Percentiles rank a stretch among this genome's conserved stretches.
Evolutionary conservation across 2,113 vertebrate species (phyloP).

Genomic region (Stigmatopora argus): DNA sequence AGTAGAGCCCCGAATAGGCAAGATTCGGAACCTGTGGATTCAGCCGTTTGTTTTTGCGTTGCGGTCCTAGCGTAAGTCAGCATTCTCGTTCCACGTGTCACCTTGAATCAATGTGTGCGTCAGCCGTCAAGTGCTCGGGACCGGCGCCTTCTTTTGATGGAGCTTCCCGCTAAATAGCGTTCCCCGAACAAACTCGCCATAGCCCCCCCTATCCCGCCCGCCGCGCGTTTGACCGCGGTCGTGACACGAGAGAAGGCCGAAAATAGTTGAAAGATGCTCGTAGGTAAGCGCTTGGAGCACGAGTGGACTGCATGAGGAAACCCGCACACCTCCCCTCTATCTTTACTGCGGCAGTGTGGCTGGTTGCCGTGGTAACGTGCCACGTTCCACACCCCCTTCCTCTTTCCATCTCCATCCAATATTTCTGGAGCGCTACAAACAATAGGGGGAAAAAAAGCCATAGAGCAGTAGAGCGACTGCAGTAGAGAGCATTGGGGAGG

Average conservation of each 20-base stretch:
- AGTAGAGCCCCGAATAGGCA: too few relatives aligned
- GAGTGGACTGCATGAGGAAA: not conserved
- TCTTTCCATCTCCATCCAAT: conserved; percentile 7
- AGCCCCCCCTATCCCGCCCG: not conserved
- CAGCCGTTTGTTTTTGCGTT: too few relatives aligned
- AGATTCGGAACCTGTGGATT: too few relatives aligned
- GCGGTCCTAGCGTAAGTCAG: too few relatives aligned
- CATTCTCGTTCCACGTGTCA: too few relatives aligned
- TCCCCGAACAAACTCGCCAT: too few relatives aligned
- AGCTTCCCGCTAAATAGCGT: too few relatives aligned
- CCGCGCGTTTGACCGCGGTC: not conserved
- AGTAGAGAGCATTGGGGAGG: not conserved
- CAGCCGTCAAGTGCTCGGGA: too few relatives aligned
- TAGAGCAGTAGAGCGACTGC: not conserved
- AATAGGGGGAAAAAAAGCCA: conserved; percentile 4
- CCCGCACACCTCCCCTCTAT: conserved; percentile 42
- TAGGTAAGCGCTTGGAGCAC: not conserved
- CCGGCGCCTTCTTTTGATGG: too few relatives aligned
- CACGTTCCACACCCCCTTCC: conserved; percentile 57
- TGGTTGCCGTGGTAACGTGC: conserved; percentile 82
- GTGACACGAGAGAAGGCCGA: not conserved
- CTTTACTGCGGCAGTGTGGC: conserved; percentile 77
- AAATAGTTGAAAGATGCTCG: conserved; percentile 4
- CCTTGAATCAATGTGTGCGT: too few relatives aligned
- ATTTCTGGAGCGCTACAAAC: conserved; percentile 50